These are phyloP conservation scores for Sciaenops ocellatus DNA, from an alignment of 2,797 vertebrate genomes.

Conservation along the genomic window DNA sequence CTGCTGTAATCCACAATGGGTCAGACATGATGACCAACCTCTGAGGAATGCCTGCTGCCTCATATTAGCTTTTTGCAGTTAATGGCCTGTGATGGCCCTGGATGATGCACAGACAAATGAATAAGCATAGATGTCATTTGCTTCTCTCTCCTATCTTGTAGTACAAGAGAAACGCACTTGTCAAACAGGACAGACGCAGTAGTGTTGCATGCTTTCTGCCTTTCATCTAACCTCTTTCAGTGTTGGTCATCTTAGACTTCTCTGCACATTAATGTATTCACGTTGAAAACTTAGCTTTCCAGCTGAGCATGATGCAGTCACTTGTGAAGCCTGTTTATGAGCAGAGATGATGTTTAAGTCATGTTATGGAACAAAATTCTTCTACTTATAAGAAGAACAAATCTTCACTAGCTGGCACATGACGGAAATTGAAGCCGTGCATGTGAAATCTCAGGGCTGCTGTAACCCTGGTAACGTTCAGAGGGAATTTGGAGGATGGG, in stretches of 20 bases:
- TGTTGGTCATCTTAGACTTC: background rate
- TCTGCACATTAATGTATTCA: constrained; percentile 3
- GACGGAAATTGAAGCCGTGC: constrained; percentile 55
- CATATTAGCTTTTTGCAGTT: constrained; percentile 69
- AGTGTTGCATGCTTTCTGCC: constrained; percentile 15
- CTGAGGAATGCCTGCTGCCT: constrained; percentile 67
- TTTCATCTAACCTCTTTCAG: constrained; percentile 33
- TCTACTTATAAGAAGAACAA: constrained; percentile 20
- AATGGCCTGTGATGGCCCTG: constrained; percentile 51
- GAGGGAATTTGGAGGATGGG: constrained; percentile 70
- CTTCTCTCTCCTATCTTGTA: constrained; percentile 55
- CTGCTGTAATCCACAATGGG: constrained; percentile 38
- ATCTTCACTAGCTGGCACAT: constrained; percentile 53
- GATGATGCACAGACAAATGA: constrained; percentile 62
- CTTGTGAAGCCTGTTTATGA: constrained; percentile 3
- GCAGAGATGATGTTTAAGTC: constrained; percentile 36
- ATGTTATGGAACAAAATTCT: constrained; percentile 12
- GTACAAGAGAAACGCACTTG: constrained; percentile 37
- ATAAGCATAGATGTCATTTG: constrained; percentile 55
- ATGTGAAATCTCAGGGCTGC: constrained; percentile 63
- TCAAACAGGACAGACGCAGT: constrained; percentile 23
- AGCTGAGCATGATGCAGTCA: constrained; percentile 4
- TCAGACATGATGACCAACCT: constrained; percentile 54
- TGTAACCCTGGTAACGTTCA: constrained; percentile 80
- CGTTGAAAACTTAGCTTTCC: constrained; percentile 12